A percentile compares a stretch with the other conserved stretches of the same genome.
phyloP scores from a whole-genome alignment of 2,797 vertebrate genomes.

The Toxotes lorentzi region DNA sequence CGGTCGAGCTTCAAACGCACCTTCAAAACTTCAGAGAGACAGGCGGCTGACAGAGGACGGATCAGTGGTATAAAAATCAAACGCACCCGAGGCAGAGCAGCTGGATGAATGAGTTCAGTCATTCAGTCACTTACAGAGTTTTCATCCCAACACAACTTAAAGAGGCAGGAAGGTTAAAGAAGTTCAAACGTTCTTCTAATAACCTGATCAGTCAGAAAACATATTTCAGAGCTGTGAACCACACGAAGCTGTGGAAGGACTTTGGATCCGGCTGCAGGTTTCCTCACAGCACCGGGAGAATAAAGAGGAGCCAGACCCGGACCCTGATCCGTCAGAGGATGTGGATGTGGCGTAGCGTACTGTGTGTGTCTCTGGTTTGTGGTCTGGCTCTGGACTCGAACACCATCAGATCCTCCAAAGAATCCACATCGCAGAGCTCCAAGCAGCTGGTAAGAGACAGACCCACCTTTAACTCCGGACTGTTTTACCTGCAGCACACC shows the following conservation, averaged over 20 bases:
- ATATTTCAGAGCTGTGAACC: too few species aligned
- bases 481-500: too few species aligned
- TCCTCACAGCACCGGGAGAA: background rate
- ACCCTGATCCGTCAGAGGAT: background rate
- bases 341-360: constrained; percentile 55
- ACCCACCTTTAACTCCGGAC: too few species aligned
- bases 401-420: constrained; percentile 82
- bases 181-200: too few species aligned
- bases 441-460: constrained; percentile 50
- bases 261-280: background rate
- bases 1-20: constrained; percentile 80
- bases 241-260: too few species aligned
- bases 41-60: constrained; percentile 30
- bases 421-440: constrained; percentile 48
- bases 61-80: constrained; percentile 64
- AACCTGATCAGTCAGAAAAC: too few species aligned
- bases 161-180: too few species aligned
- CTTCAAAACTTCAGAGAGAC: constrained; percentile 64
- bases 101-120: too few species aligned
- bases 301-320: background rate
- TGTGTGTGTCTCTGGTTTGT: constrained; percentile 62
- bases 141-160: too few species aligned
- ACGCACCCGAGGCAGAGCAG: constrained; percentile 56
- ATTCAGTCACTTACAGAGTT: too few species aligned
- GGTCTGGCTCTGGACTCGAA: constrained; percentile 82